Base-by-base conservation (phyloP, 2,888 invertebrate genomes). In the Byasa hedistus region DNA sequence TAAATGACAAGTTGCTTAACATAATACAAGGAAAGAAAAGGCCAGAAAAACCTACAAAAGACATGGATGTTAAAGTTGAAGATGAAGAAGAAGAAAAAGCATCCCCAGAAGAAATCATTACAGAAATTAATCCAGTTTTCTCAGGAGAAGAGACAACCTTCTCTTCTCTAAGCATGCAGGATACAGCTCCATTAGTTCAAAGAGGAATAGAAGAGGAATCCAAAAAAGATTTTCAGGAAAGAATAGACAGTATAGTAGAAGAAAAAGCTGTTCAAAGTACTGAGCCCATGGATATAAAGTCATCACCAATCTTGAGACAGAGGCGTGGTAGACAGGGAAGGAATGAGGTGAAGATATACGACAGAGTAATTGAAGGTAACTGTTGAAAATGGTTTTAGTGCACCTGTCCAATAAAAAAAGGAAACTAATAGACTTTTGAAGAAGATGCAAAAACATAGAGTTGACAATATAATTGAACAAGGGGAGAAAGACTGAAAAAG, bases 271-370 rank as follows among this genome's bases (percentile, higher is more conserved):
- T 76, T 3, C 78, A 70, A 24, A 75, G 74, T 32, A 77, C 76
- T 4, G 86, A 86, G 61, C 81, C 86, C 0, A 84, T 92, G 10
- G 93, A 93, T 73, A 89, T 93, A 10, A 89, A 91, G 64, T 75
- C 79, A 0, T 85, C 85, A 0, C 88, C 89, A 0, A 69, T 90
- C 36, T 69, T 91, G 68, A 79, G 91, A 52, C 87, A 89, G 72
- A 79, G 78, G 39, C 75, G 91, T 54, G 91, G 91, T 0, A 75
- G 91, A 19, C 90, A 89, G 68, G 90, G 91, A 1, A 77, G 85
- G 64, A 90, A 84, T 71, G 91, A 91, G 73, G 92, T 92, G 17
- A 92, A 92, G 72, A 91, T 92, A 57, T 91, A 92, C 79, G 92
- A 92, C 69, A 83, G 89, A 66, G 83, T 92, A 71, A 86, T 91